Percentiles rank a stretch among this genome's conserved stretches.
phyloP scores from a whole-genome alignment of 2,113 vertebrate species.

The Cebidichthys violaceus region DNA sequence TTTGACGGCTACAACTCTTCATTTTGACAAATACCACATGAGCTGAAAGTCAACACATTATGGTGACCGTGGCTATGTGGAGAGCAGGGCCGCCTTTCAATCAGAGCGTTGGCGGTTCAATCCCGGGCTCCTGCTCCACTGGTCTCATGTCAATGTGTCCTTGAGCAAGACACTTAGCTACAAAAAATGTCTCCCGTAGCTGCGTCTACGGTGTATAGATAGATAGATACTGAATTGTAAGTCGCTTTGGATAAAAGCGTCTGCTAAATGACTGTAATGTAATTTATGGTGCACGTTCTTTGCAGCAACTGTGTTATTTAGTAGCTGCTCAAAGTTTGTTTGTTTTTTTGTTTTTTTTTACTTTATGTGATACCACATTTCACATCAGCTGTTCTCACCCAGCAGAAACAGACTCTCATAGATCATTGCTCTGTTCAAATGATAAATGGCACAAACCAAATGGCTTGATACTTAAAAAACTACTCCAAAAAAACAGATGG shows the following conservation, averaged over 20 bases:
- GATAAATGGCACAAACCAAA: slow-evolving; percentile 44
- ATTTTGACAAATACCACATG: slow-evolving; percentile 32
- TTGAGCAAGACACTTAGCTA: too few species aligned
- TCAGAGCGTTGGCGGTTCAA: too few species aligned
- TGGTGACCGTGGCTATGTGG: too few species aligned
- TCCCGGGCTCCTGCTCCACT: too few species aligned
- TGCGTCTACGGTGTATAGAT: too few species aligned
- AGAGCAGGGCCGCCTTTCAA: too few species aligned
- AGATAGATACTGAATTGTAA: too few species aligned
- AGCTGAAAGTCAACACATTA: neutral
- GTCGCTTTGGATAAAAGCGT: too few species aligned
- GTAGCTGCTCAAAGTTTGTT: slow-evolving; percentile 8
- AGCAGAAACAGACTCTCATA: slow-evolving; percentile 31
- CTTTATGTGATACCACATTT: slow-evolving; percentile 28
- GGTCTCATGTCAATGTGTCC: too few species aligned
- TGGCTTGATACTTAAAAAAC: slow-evolving; percentile 24
- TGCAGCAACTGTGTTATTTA: slow-evolving; percentile 14
- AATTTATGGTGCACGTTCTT: neutral
- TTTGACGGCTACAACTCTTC: slow-evolving; percentile 8
- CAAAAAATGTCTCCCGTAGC: too few species aligned
- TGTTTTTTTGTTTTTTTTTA: too few species aligned
- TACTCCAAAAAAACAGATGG: slow-evolving; percentile 41
- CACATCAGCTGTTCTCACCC: slow-evolving; percentile 44
- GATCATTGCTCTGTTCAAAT: slow-evolving; percentile 55
- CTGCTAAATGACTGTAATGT: too few species aligned